Conservation (phyloP, 2,797 vertebrate species). For the Scolopax bukidnonensis region DNA sequence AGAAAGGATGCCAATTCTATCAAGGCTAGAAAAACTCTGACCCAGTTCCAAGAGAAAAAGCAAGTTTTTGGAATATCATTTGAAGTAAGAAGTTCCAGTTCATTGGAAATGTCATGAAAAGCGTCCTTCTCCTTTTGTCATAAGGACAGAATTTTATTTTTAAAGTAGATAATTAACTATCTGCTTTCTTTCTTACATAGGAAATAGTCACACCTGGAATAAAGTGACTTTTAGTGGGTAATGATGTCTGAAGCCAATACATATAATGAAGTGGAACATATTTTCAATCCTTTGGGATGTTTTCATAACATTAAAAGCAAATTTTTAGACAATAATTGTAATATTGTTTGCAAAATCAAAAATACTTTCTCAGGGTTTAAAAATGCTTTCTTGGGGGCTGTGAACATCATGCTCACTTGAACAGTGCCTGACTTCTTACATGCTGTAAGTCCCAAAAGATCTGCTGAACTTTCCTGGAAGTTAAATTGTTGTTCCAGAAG, state of each 20-base stretch:
- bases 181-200: not conserved
- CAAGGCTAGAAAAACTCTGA: constrained; percentile 68
- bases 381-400: not conserved
- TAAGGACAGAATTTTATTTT: constrained; percentile 43
- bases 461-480: not conserved
- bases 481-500: not conserved
- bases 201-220: constrained; percentile 49
- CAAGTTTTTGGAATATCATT: constrained; percentile 45
- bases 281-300: not conserved
- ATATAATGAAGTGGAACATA: not conserved
- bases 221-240: constrained; percentile 27
- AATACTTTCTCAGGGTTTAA: not conserved
- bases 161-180: constrained; percentile 37
- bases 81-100: constrained; percentile 57
- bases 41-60: constrained; percentile 69
- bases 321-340: not conserved
- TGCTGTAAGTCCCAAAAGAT: not conserved
- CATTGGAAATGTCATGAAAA: constrained; percentile 44
- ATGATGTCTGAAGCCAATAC: constrained; percentile 11
- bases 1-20: constrained; percentile 66
- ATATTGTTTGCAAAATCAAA: not conserved
- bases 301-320: not conserved
- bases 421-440: not conserved
- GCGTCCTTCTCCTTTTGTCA: constrained; percentile 33
- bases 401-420: not conserved